Percentiles rank a stretch among this genome's conserved stretches.
These are phyloP conservation scores for Oryzias sinensis DNA, from an alignment of 2,797 vertebrate species.

Conservation along the genomic window DNA sequence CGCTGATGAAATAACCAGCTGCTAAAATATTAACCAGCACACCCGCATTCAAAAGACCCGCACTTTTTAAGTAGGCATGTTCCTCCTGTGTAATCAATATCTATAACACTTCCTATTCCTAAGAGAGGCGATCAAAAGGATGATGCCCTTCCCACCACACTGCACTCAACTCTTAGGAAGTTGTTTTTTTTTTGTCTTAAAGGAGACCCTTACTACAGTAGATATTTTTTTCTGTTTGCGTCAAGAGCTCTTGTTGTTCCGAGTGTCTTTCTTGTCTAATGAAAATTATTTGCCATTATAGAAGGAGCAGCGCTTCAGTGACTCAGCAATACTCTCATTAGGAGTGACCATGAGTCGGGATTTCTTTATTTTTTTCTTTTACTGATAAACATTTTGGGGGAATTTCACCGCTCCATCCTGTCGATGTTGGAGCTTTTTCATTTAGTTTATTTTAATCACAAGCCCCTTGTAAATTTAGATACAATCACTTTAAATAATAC, in stretches of 20 bases:
- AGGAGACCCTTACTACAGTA: too few species aligned
- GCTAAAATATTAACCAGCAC: constrained; percentile 71
- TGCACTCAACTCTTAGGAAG: constrained; percentile 5
- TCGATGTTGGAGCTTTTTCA: too few species aligned
- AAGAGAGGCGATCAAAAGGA: constrained; percentile 52
- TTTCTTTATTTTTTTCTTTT: too few species aligned
- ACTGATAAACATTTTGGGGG: too few species aligned
- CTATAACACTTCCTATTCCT: constrained; percentile 56
- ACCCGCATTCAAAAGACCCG: constrained; percentile 58
- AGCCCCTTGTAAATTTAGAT: too few species aligned
- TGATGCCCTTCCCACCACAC: constrained; percentile 13
- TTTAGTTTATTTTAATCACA: too few species aligned
- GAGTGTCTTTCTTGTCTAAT: neutral
- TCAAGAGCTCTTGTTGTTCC: neutral
- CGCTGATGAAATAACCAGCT: constrained; percentile 69
- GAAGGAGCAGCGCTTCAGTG: neutral
- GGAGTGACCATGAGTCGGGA: too few species aligned
- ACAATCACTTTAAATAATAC: too few species aligned
- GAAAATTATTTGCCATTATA: constrained; percentile 8
- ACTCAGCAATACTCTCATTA: neutral
- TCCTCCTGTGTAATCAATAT: constrained; percentile 69
- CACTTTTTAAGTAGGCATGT: constrained; percentile 50
- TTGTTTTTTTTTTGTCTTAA: too few species aligned
- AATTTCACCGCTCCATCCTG: too few species aligned
- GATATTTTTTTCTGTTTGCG: too few species aligned